Conservation (phyloP, 1,140 invertebrate species). For the Melipona quadrifasciata region DNA sequence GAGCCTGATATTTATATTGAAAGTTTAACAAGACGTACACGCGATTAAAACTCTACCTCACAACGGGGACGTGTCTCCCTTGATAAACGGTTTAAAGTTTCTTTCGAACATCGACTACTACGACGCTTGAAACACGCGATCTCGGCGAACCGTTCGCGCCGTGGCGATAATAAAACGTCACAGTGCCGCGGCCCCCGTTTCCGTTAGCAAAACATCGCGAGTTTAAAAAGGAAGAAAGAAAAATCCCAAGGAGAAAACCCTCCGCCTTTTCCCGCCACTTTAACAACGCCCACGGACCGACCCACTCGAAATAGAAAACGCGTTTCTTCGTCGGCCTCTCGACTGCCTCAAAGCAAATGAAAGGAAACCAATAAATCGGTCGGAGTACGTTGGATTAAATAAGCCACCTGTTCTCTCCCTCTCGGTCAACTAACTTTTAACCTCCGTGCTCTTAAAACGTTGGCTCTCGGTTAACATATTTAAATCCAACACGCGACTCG, state of each 20-base stretch:
- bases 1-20: neutral
- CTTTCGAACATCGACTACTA: neutral
- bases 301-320: conserved; percentile 34
- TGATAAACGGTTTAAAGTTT: conserved; percentile 1
- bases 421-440: neutral
- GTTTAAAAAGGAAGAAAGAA: neutral
- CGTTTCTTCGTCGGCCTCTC: conserved; percentile 15
- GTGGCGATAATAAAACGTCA: conserved; percentile 13
- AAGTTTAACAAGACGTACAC: neutral
- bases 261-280: neutral
- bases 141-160: neutral
- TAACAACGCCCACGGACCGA: conserved; percentile 1
- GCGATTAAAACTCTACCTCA: neutral
- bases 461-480: neutral
- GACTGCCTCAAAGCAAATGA: conserved; percentile 12
- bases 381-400: conserved; percentile 14
- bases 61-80: neutral
- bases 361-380: conserved; percentile 33
- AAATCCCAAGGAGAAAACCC: neutral
- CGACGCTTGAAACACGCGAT: neutral
- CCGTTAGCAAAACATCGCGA: neutral
- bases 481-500: neutral
- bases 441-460: neutral
- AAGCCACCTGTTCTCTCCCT: neutral
- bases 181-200: neutral